These are phyloP conservation scores for Origma solitaria DNA, from an alignment of 2,113 vertebrate species.

Conservation along the genomic window DNA sequence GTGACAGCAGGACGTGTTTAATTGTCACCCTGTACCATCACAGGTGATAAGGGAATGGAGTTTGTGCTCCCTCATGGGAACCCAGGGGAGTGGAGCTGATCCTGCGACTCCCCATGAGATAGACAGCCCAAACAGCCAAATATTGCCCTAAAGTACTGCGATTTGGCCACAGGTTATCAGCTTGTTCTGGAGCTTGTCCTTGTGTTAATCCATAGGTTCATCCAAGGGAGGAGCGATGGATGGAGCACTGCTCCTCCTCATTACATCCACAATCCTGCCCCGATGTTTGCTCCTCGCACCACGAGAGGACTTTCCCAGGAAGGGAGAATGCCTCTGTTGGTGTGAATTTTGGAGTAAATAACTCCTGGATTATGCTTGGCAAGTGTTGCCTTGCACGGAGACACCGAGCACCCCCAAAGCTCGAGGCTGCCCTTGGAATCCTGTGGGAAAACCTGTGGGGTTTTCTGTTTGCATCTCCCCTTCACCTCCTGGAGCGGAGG, in stretches of 20 bases:
- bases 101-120: background rate
- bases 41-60: accelerated
- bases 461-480: background rate
- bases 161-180: background rate
- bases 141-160: background rate
- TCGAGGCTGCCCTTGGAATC: accelerated
- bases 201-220: background rate
- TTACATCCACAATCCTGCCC: accelerated
- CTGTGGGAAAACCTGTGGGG: accelerated
- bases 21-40: background rate
- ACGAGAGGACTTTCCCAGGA: background rate
- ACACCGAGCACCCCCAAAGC: accelerated
- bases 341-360: background rate
- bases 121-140: background rate
- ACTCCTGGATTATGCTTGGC: background rate
- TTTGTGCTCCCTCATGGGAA: background rate
- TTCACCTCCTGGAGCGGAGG: accelerated
- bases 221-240: accelerated
- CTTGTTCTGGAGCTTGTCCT: background rate
- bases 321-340: background rate
- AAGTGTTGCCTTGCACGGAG: accelerated
- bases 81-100: background rate
- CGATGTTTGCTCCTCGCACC: background rate
- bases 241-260: accelerated
- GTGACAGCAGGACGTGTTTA: background rate